These are phyloP conservation scores for Anastrepha ludens DNA, from an alignment of 1,140 invertebrate species.

Conservation along the genomic window DNA sequence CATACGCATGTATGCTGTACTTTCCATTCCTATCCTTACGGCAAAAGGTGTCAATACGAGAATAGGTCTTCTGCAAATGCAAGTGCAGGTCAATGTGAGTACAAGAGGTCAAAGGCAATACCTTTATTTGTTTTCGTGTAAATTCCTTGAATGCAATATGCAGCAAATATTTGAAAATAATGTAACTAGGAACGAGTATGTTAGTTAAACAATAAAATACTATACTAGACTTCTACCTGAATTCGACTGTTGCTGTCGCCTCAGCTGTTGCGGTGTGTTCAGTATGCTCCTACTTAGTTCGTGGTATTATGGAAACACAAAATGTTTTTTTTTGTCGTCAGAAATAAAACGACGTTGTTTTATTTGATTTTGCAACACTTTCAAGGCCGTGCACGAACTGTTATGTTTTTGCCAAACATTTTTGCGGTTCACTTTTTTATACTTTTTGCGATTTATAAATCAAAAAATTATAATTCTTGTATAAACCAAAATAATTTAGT, in stretches of 20 bases:
- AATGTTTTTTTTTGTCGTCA: not conserved
- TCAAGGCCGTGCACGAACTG: conserved; percentile 16
- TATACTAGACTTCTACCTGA: no score
- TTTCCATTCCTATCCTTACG: conserved; percentile 25
- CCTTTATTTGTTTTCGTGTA: not conserved
- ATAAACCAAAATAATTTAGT: no score
- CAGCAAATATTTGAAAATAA: conserved; percentile 3
- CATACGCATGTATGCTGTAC: not conserved
- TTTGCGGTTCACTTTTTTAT: not conserved
- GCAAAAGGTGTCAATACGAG: conserved; percentile 19
- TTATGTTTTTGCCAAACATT: not conserved
- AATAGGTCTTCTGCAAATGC: not conserved
- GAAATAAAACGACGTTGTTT: not conserved
- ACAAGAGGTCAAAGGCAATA: not conserved
- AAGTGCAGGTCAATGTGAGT: conserved; percentile 21
- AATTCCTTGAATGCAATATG: conserved; percentile 24
- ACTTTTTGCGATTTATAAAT: no score
- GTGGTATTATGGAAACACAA: not conserved
- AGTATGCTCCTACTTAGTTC: not conserved
- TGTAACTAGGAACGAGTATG: not conserved
- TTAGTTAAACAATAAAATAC: not conserved
- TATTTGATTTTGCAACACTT: not conserved
- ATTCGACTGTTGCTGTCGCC: not conserved
- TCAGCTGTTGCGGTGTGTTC: conserved; percentile 31
- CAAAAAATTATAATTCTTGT: no score